Evolutionary conservation across 2,797 vertebrate species (phyloP), one percentile per base, ranked within the genome.

Genomic region (Falco berigora): DNA sequence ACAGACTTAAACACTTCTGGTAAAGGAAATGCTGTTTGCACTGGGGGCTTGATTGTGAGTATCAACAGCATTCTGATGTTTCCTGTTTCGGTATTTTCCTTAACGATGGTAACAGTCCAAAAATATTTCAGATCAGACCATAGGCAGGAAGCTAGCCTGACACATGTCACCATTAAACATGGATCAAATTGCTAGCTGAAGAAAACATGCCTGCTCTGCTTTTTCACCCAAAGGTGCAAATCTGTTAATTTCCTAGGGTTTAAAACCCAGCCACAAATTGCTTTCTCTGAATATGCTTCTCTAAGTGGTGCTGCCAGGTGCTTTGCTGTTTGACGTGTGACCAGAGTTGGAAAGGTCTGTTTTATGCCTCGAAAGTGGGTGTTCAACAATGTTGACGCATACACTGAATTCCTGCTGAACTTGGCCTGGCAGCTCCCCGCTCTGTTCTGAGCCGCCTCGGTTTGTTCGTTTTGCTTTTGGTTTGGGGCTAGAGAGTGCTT

Each of bases 61-160:
- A 97, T 97, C 96, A 97, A 92, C 94, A 95, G 86, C 94, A 92
- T 96, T 97, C 94, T 86, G 52, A 42, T 90, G 91, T 94, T 97
- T 97, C 97, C 96, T 96, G 94, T 87, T 93, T 87, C 7, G 0
- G 74, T 96, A 18, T 94, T 95, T 96, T 95, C 82, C 92, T 87
- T 88, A 84, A 82, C 0, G 15, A 76, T 92, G 87, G 79, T 93
- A 92, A 59, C 34, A 50, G 76, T 71, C 73, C 77, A 88, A 90
- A 96, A 96, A 95, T 95, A 92, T 89, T 97, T 95, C 86, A 82
- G 71, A 93, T 94, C 71, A 87, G 92, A 94, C n/a, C 73, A 82
- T 96, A 76, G 74, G 76, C 95, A 95, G 92, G 95, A 97, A 96
- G 92, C 61, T 66, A 34, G 83, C 76, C 91, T 92, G 78, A 76